Percentiles rank a stretch among this genome's conserved stretches.
Evolutionary conservation across 2,113 vertebrate genomes (phyloP).

Genomic region (Caracal caracal): DNA sequence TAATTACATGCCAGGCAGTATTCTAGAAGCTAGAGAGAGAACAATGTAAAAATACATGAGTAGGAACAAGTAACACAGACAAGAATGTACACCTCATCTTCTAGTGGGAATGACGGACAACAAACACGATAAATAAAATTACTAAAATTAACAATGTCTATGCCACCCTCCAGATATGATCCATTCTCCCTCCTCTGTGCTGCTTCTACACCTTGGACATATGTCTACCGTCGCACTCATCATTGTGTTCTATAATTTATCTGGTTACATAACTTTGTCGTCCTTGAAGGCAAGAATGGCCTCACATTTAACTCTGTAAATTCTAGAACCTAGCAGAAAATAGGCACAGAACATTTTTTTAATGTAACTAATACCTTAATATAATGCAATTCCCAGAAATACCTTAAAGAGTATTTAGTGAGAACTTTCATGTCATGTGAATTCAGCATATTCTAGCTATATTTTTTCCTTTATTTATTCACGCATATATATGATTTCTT

Average conservation of each 20-base stretch:
- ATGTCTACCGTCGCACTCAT: neutral
- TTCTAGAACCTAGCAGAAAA: neutral
- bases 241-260: neutral
- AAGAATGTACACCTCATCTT: neutral
- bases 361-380: neutral
- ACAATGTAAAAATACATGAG: neutral
- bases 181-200: neutral
- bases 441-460: neutral
- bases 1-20: neutral
- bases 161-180: neutral
- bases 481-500: neutral
- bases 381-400: neutral
- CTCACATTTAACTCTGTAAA: neutral
- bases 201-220: neutral
- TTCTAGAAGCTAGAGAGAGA: neutral
- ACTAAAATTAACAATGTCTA: neutral
- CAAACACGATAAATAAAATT: conserved; percentile 2
- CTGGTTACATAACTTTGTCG: neutral
- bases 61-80: neutral
- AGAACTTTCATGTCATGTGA: neutral
- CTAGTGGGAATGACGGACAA: neutral
- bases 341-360: neutral
- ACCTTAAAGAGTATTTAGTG: neutral
- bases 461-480: neutral
- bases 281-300: neutral